These are phyloP conservation scores for Phalloptychus januarius DNA, from an alignment of 2,797 vertebrate genomes.

Conservation along the genomic window DNA sequence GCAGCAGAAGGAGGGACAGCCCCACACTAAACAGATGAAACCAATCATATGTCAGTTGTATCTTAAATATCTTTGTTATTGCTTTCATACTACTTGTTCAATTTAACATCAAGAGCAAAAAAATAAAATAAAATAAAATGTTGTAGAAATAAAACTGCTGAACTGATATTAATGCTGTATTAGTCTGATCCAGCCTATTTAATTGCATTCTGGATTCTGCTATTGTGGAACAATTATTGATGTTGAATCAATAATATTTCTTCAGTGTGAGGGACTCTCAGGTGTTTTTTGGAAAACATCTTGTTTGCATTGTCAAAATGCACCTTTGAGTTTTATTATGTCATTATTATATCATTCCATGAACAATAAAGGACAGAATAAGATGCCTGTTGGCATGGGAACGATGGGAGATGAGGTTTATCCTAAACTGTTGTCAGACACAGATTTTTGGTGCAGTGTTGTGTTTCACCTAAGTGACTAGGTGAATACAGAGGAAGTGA, in stretches of 20 bases:
- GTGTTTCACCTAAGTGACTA: conserved; percentile 59
- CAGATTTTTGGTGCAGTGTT: conserved; percentile 17
- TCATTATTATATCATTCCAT: background rate
- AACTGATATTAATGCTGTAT: background rate
- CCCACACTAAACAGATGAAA: background rate
- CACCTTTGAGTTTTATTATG: background rate
- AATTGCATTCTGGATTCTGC: background rate
- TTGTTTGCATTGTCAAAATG: background rate
- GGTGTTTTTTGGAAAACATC: background rate
- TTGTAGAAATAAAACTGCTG: background rate
- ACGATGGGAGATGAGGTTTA: background rate
- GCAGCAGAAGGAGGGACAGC: background rate
- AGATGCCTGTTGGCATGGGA: conserved; percentile 3
- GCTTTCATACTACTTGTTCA: background rate
- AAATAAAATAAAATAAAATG: background rate
- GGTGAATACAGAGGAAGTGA: conserved; percentile 58
- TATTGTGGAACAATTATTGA: background rate
- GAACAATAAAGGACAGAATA: conserved; percentile 12
- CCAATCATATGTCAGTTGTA: background rate
- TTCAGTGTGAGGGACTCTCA: background rate
- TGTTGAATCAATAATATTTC: background rate
- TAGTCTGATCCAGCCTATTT: background rate
- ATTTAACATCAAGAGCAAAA: background rate
- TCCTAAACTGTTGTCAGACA: conserved; percentile 19
- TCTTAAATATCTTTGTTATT: background rate